These are phyloP conservation scores for Australoheros scitulus DNA, from an alignment of 2,113 vertebrate genomes.

Conservation along the genomic window DNA sequence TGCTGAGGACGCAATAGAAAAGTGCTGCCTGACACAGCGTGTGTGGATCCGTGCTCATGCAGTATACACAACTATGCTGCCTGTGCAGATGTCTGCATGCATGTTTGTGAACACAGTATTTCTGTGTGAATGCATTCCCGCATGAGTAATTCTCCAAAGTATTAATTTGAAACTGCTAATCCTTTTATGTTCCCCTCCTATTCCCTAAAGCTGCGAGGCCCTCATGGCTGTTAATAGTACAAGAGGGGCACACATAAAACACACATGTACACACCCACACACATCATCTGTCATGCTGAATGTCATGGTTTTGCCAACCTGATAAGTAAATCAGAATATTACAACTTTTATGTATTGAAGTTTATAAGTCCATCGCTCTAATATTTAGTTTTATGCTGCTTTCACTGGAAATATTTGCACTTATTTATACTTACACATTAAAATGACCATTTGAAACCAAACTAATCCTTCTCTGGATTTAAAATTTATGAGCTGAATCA, in stretches of 20 bases:
- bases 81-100: neutral
- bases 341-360: neutral
- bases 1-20: neutral
- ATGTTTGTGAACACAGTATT: neutral
- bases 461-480: neutral
- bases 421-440: neutral
- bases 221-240: constrained; percentile 28
- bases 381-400: neutral
- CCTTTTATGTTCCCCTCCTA: constrained; percentile 59
- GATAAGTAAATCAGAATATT: neutral
- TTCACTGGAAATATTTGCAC: neutral
- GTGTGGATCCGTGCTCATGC: neutral
- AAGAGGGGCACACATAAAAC: neutral
- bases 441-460: neutral
- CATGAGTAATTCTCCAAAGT: constrained; percentile 52
- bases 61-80: neutral
- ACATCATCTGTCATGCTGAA: neutral
- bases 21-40: neutral
- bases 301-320: neutral
- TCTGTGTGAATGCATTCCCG: constrained; percentile 28
- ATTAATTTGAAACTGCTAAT: constrained; percentile 60
- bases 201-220: constrained; percentile 38
- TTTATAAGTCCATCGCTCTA: neutral
- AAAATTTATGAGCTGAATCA: neutral
- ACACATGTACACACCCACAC: neutral